Evolutionary conservation across 2,888 invertebrate genomes (phyloP).

Genomic region (Apamea anceps): DNA sequence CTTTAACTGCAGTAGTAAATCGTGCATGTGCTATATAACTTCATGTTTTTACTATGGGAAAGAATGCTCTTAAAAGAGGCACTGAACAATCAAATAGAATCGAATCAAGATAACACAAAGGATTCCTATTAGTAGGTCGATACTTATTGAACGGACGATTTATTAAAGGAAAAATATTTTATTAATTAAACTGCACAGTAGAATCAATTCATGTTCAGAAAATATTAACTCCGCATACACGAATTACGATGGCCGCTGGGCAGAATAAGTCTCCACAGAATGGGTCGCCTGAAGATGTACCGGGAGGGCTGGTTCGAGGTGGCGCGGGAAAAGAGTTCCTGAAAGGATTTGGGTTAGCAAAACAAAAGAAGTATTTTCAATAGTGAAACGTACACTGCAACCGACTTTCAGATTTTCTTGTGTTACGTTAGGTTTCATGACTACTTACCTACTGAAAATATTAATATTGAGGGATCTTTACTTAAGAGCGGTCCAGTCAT

Average conservation of each 20-base stretch:
- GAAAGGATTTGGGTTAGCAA: too few species aligned
- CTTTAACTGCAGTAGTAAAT: constrained; percentile 71
- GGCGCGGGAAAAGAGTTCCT: too few species aligned
- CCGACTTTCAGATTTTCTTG: not conserved
- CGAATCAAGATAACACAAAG: constrained; percentile 68
- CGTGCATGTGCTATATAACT: constrained; percentile 56
- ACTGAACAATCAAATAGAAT: constrained; percentile 70
- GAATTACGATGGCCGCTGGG: too few species aligned
- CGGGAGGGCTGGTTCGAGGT: too few species aligned
- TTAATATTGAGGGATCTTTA: not conserved
- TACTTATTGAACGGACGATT: constrained; percentile 15
- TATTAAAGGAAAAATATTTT: not conserved
- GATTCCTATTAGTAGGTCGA: constrained; percentile 53
- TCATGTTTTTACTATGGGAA: constrained; percentile 72
- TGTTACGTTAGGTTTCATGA: not conserved
- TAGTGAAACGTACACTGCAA: not conserved
- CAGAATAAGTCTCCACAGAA: not conserved
- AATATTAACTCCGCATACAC: not conserved
- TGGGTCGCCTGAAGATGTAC: not conserved
- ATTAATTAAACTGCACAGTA: not conserved
- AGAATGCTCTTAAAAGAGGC: constrained; percentile 72
- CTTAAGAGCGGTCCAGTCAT: too few species aligned
- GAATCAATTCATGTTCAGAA: not conserved
- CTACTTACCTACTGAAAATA: not conserved
- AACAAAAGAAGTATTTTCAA: not conserved